Base-by-base conservation (phyloP, 2,888 invertebrate species). In the Mactromeris polynyma region DNA sequence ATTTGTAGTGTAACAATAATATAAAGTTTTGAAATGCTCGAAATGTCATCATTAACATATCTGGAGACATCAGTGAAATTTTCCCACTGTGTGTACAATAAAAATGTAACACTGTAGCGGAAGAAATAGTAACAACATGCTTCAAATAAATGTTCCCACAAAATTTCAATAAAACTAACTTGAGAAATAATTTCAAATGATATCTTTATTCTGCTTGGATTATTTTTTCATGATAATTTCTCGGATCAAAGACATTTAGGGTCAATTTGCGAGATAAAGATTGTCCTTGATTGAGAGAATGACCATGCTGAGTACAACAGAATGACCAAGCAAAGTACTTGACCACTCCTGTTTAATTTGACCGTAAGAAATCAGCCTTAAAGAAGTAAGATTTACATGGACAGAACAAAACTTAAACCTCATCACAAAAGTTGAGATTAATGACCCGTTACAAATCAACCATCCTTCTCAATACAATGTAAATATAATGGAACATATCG, bases 381-480 rank as follows among this genome's bases (percentile, higher is more conserved):
- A 36, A 33, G 26, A 11, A 69, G 73, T 6, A 11, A 17, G 33
- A 73, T 73, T 36, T 19, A 1, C 73, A 73, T 14, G 36, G 73
- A 73, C 36, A 19, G 73, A 33, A 58, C 58, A 58, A 26, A 11
- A 73, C 26, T 73, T 36, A 36, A 73, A 73, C 19, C 14, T 33
- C 17, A 73, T 73, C 73, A 33, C 33, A 36, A 33, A 36, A 73
- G 33, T 14, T 26, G 6, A 73, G 4, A 73, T 33, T 73, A 73
- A 73, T 73, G 73, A 73, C 17, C 73, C 73, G 73, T 33, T 26
- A 73, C 33, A 73, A 73, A 73, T 73, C 73, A 73, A 73, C 73
- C 73, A 73, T 73, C 73, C 73, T 73, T 73, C 31, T 14, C 73
- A 73, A 73, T 73, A 73, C 73, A 33, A 33, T 73, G 73, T 73